These are phyloP conservation scores for Lagria hirta DNA, from an alignment of 2,888 invertebrate genomes.

Conservation along the genomic window DNA sequence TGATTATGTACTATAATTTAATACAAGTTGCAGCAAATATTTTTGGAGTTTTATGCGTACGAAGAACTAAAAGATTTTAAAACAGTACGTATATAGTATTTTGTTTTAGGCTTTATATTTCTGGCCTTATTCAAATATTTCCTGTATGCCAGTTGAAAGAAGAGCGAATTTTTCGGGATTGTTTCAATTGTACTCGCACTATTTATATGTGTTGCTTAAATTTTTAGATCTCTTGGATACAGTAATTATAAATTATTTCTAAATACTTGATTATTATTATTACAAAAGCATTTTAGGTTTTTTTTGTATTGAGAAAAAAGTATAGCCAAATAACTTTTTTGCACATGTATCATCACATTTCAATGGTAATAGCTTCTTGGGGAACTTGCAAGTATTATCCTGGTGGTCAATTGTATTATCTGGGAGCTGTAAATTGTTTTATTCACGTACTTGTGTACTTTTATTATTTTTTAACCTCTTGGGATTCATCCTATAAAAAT, in stretches of 20 bases:
- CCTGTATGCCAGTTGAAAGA: slow-evolving; percentile 3
- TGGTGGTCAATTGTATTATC: slow-evolving; percentile 64
- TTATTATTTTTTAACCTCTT: slow-evolving; percentile 74
- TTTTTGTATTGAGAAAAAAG: slow-evolving; percentile 70
- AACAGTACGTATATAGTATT: not conserved
- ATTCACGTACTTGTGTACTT: slow-evolving; percentile 78
- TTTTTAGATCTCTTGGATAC: slow-evolving; percentile 6
- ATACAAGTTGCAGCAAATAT: slow-evolving; percentile 1
- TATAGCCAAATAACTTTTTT: slow-evolving; percentile 75
- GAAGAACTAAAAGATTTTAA: not conserved
- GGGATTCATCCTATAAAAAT: slow-evolving; percentile 66
- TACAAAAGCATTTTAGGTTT: slow-evolving; percentile 3
- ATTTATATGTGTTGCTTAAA: slow-evolving; percentile 10
- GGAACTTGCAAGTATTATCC: slow-evolving; percentile 59
- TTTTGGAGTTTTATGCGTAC: slow-evolving; percentile 5
- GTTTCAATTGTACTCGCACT: slow-evolving; percentile 1
- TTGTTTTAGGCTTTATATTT: slow-evolving; percentile 1
- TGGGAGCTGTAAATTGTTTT: slow-evolving; percentile 68
- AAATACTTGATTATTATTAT: not conserved
- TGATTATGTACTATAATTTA: slow-evolving; percentile 1
- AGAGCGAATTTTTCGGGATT: not conserved
- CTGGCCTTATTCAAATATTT: not conserved
- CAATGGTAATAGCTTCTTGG: slow-evolving; percentile 72
- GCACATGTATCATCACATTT: slow-evolving; percentile 79
- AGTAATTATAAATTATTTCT: slow-evolving; percentile 1